Evolutionary conservation across 2,888 invertebrate species (phyloP), one percentile per base, ranked within the genome.

Genomic region (Drosophila paranaensis): DNA sequence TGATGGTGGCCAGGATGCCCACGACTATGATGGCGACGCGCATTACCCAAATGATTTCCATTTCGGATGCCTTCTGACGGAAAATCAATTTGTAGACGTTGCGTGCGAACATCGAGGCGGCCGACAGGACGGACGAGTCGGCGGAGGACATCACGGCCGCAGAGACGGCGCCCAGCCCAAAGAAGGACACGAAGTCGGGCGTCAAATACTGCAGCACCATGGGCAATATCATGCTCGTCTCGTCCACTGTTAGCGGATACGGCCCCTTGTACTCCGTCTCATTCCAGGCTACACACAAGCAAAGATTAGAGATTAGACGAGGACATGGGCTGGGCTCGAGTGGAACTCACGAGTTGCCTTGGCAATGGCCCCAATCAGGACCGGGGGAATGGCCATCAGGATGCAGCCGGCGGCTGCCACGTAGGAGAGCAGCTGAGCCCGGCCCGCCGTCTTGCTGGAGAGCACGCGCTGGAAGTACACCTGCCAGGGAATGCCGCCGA

Each of bases 111-210:
- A 99, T 99, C 35, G 99, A 98, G 82, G 98, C 98, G 4, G 99
- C 99, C 27, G 99, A 98, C 25, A 99, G 95, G 57, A 99, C 98
- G 82, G 99, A 99, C 60, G 99, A 99, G 93, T 99, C 99, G 0
- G 99, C 99, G 0, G 99, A 99, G 42, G 99, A 99, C 99, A 99
- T 99, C 77, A 99, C 99, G 25, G 99, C 99, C 1, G 99, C 99
- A 0, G 99, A 99, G 9, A 99, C 98, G 9, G 99, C 99, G 0
- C 99, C 99, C 77, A 99, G 95, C 9, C 99, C 99, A 91, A 99
- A 97, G 94, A 99, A 99, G 4, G 99, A 97, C 33, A 99, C 97
- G 93, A 97, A 97, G 92, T 97, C 96, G 0, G 99, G 99, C 10
- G 99, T 99, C 60, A 99, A 94, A 92, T 98, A 97, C 93, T 99